Base-by-base conservation (phyloP, 1,140 invertebrate genomes). In the Drosophila kurseongensis region DNA sequence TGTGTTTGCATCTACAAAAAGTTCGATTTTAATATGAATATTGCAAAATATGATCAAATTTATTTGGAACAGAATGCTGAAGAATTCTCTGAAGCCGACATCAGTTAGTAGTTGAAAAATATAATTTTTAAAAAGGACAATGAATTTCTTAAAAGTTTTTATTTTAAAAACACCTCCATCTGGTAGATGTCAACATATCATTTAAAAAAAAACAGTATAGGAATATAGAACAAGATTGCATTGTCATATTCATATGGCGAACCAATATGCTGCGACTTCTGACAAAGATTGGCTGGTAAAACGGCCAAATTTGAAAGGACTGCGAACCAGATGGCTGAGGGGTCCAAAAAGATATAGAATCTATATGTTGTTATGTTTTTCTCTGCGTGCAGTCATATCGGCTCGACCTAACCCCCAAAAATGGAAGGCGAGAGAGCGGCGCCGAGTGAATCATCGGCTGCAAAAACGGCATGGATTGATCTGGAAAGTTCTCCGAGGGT, bases 381-480 rank as follows among this genome's bases (percentile, higher is more conserved):
- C 52, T 57, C 35, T 48, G 29, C 12, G 47, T 66, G 65, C 76
- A 62, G 50, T 45, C 42, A 52, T 41, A 42, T 48, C 41, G 47
- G 36, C 62, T 76, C 73, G 56, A 75, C 73, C 47, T 76, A 76
- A 76, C 73, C 73, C 71, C 72, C 61, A 76, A 76, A 74, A 48
- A 38, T 40, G 27, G 36, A 41, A 41, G 32, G 45, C 45, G 47
- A 75, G 60, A 67, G 55, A 52, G 52, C 55, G 55, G 60, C 60
- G 16, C 29, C 16, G 29, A 58, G 62, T 76, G 73, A 76, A 44
- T 76, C 73, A 76, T 67, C 71, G 57, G 50, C 9, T 10, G 18
- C 12, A 35, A 32, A 69, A 69, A 55, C 51, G 23, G 67, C 67
- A 50, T 72, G 68, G 51, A 72, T 48, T 44, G 51, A 59, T 67